Evolutionary conservation across 2,888 invertebrate species (phyloP).

Genomic region (Leptinotarsa rubiginosa): DNA sequence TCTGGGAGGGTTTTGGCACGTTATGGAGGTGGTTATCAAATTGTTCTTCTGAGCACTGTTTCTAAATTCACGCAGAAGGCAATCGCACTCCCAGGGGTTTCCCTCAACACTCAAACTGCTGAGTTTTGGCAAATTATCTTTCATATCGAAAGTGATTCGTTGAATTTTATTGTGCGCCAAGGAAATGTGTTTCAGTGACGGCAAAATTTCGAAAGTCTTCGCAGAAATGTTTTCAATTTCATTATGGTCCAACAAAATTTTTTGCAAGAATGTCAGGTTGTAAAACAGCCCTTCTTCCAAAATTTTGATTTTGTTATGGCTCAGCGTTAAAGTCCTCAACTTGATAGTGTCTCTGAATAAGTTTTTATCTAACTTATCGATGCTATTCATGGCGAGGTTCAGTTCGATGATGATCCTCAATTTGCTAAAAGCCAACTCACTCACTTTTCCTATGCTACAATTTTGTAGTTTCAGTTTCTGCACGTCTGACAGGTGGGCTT

Average conservation of each 20-base stretch:
- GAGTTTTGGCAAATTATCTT: constrained; percentile 75
- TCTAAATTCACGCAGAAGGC: constrained; percentile 82
- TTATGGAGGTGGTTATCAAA: constrained; percentile 80
- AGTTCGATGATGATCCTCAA: constrained; percentile 84
- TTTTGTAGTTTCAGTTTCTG: constrained; percentile 83
- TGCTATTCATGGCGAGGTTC: constrained; percentile 81
- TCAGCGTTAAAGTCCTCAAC: constrained; percentile 78
- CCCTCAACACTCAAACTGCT: constrained; percentile 80
- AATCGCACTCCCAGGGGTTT: constrained; percentile 92
- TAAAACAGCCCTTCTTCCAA: constrained; percentile 82
- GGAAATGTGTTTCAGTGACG: constrained; percentile 76
- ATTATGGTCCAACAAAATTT: constrained; percentile 83
- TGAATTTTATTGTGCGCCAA: constrained; percentile 82
- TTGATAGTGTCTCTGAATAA: constrained; percentile 79
- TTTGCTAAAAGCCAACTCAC: constrained; percentile 80
- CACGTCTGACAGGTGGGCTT: constrained; percentile 79
- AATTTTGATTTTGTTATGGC: constrained; percentile 79
- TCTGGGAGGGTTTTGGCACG: constrained; percentile 77
- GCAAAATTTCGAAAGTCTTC: constrained; percentile 68
- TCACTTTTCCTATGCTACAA: constrained; percentile 79
- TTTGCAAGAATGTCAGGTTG: constrained; percentile 79
- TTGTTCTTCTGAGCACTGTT: constrained; percentile 81
- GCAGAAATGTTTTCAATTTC: constrained; percentile 76
- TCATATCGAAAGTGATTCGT: constrained; percentile 73
- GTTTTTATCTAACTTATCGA: constrained; percentile 74